Base-by-base conservation (phyloP, 2,888 invertebrate species). In the Troglohyphantes excavatus region DNA sequence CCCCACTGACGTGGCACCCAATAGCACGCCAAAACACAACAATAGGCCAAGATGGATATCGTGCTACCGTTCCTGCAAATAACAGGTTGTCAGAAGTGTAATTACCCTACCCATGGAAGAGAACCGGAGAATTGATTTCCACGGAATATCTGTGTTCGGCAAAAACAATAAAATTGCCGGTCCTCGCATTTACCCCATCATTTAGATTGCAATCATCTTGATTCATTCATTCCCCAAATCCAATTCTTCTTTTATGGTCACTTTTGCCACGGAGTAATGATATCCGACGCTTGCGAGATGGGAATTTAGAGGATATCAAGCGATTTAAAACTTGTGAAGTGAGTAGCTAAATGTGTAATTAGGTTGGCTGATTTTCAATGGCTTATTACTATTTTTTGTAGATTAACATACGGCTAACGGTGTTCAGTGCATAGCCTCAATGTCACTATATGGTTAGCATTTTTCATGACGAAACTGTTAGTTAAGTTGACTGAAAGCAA, bases 91-190 rank as follows among this genome's bases (percentile, higher is more conserved):
- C 88, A 88, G 46, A 26, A 46, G 26, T 21, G 81, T 81, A 88
- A 88, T 88, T 88, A 88, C 88, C 53, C 5, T 73, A 46, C 39
- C 59, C 72, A 67, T 39, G 46, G 21, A 70, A 67, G 59, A 27
- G 39, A 76, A 87, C 63, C 46, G 75, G 67, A 81, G 87, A 88
- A 88, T 88, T 81, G 88, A 88, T 88, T 88, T 88, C 75, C 29
- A 68, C 19, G 73, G 75, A 82, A 73, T 72, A 79, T 79, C 61
- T 87, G 79, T 70, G 87, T 72, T 79, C 87, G 72, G 29, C 23
- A 67, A 67, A 86, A 88, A 88, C 87, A 88, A 88, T 81, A 67
- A 88, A 88, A 81, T 88, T 75, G 78, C 85, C 9, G 27, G 78
- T 53, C 79, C 46, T 53, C 27, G 65, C 72, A 39, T 73, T 79